Conservation (phyloP, 2,797 vertebrate species). For the Kryptolebias ocellatus region DNA sequence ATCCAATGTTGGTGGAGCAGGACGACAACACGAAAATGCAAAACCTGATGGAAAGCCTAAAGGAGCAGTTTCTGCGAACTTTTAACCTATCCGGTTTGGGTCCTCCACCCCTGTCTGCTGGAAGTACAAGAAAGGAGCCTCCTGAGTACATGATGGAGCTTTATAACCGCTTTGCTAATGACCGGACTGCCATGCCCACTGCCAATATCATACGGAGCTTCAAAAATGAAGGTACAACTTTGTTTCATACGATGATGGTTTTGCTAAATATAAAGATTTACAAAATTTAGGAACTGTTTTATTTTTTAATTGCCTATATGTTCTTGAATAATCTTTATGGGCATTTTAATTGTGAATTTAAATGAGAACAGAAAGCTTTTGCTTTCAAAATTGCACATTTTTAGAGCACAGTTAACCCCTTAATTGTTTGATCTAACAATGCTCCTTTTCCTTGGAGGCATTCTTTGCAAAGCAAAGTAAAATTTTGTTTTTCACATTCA, state of each 20-base stretch:
- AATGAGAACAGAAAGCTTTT: not conserved
- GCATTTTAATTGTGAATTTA: not conserved
- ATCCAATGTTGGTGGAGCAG: constrained; percentile 87
- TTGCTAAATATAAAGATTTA: not conserved
- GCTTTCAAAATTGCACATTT: not conserved
- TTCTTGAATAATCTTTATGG: not conserved
- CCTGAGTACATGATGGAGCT: constrained; percentile 99
- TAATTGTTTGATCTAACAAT: not conserved
- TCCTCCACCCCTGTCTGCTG: constrained; percentile 75
- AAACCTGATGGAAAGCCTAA: constrained; percentile 88
- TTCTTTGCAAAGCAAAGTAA: not conserved
- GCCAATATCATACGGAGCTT: constrained; percentile 98
- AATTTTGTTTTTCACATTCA: not conserved
- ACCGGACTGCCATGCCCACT: constrained; percentile 90
- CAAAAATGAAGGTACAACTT: constrained; percentile 93
- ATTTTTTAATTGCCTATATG: not conserved
- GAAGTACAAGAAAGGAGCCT: constrained; percentile 85
- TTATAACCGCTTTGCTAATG: constrained; percentile 95
- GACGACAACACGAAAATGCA: constrained; percentile 86
- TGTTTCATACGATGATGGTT: not conserved
- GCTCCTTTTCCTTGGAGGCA: not conserved
- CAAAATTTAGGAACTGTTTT: not conserved
- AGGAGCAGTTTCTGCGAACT: constrained; percentile 90
- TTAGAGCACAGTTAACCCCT: not conserved
- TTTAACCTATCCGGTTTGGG: constrained; percentile 91